These are phyloP conservation scores for Cosmia pyralina DNA, from an alignment of 2,888 invertebrate genomes.

Conservation along the genomic window DNA sequence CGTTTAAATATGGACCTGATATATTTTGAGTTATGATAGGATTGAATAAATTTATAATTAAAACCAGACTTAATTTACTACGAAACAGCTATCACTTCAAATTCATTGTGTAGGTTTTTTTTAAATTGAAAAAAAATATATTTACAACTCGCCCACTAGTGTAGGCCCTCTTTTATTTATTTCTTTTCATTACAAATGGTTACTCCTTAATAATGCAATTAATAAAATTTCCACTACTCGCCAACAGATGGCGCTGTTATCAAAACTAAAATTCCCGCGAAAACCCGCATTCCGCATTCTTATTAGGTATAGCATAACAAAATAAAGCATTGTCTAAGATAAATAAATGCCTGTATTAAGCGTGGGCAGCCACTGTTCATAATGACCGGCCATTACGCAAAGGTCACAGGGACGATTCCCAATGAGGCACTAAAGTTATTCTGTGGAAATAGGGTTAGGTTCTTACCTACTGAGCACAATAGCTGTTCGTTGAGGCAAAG, in stretches of 20 bases:
- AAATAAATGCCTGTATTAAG: conserved; percentile 53
- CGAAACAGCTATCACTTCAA: not conserved
- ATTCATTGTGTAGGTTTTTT: not conserved
- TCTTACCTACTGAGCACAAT: conserved; percentile 40
- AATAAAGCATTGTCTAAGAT: conserved; percentile 44
- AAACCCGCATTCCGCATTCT: conserved; percentile 22
- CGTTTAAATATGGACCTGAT: not conserved
- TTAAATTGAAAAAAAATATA: not conserved
- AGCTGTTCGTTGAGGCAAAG: conserved; percentile 34
- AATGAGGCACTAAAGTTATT: conserved; percentile 55
- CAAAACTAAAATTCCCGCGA: conserved; percentile 14
- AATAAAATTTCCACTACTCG: not conserved
- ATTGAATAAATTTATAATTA: not conserved
- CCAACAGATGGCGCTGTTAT: conserved; percentile 53
- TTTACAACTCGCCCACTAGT: not conserved
- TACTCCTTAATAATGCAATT: not conserved
- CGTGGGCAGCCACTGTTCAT: conserved; percentile 54
- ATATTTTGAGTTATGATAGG: not conserved
- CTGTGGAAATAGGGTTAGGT: conserved; percentile 42
- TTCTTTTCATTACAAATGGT: not conserved
- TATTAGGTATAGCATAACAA: conserved; percentile 21
- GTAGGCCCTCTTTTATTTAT: not conserved
- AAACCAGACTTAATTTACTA: not conserved
- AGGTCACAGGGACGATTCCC: conserved; percentile 54
- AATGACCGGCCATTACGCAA: conserved; percentile 56